A percentile compares a stretch with the other conserved stretches of the same genome.
These are phyloP conservation scores for Alectura lathami DNA, from an alignment of 2,113 vertebrate species.

Conservation along the genomic window DNA sequence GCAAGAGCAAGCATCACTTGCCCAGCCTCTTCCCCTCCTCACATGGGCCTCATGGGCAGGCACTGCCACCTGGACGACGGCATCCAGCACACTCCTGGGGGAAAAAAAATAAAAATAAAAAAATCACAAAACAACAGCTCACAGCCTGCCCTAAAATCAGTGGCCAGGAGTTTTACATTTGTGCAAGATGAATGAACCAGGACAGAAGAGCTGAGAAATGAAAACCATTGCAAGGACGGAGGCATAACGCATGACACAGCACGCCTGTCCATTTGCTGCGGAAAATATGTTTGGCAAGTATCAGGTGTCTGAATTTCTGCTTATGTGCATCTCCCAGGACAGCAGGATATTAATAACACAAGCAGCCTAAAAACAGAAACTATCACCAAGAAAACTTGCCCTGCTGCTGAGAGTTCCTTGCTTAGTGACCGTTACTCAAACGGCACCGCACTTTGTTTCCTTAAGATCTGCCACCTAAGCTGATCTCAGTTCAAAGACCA, in stretches of 20 bases:
- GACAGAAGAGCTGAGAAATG: neutral
- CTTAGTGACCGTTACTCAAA: neutral
- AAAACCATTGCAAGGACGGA: neutral
- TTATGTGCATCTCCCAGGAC: constrained; percentile 28
- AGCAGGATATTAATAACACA: constrained; percentile 72
- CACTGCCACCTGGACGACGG: neutral
- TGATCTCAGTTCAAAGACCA: constrained; percentile 20
- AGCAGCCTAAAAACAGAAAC: constrained; percentile 70
- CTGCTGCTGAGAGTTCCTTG: neutral
- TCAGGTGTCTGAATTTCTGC: constrained; percentile 70
- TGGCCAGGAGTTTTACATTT: neutral
- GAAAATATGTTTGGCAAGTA: constrained; percentile 75
- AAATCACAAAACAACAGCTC: too few species aligned
- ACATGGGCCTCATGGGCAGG: neutral
- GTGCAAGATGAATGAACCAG: neutral
- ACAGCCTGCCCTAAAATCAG: neutral
- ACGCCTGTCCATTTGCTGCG: constrained; percentile 40
- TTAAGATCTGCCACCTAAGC: neutral
- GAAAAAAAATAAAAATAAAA: too few species aligned
- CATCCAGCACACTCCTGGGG: neutral
- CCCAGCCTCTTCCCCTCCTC: constrained; percentile 18
- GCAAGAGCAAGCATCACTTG: neutral
- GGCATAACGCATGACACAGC: constrained; percentile 47
- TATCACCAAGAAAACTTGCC: constrained; percentile 40
- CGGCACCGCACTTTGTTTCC: neutral